A percentile compares a stretch with the other conserved stretches of the same genome.
phyloP scores from a whole-genome alignment of 2,113 vertebrate genomes.

The Nestor notabilis region DNA sequence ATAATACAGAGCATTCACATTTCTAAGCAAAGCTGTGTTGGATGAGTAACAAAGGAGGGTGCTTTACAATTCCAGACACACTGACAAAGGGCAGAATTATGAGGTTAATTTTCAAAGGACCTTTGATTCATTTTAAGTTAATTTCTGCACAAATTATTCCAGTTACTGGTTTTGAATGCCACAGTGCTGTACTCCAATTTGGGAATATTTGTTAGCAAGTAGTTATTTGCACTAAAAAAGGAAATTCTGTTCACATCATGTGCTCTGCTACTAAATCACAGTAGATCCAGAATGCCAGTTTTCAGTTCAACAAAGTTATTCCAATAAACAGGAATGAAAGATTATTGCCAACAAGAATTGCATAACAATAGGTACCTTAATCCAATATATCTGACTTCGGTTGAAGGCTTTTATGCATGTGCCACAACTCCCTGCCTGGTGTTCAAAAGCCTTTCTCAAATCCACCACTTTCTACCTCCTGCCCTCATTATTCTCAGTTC shows the following conservation, averaged over 20 bases:
- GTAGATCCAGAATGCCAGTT: background rate
- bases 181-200: background rate
- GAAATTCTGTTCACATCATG: background rate
- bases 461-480: background rate
- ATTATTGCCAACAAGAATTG: background rate
- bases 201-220: background rate
- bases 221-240: background rate
- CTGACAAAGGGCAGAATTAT: background rate
- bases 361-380: background rate
- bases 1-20: background rate
- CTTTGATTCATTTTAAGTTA: background rate
- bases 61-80: background rate
- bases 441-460: background rate
- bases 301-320: constrained; percentile 3
- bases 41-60: background rate
- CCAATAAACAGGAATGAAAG: background rate
- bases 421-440: background rate
- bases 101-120: background rate
- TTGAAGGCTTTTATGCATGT: background rate
- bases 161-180: background rate
- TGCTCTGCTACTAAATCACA: background rate
- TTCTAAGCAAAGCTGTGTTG: background rate
- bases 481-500: background rate
- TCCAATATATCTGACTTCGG: background rate
- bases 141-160: background rate